These are phyloP conservation scores for Bombyx mandarina DNA, from an alignment of 1,140 invertebrate genomes.

Conservation along the genomic window DNA sequence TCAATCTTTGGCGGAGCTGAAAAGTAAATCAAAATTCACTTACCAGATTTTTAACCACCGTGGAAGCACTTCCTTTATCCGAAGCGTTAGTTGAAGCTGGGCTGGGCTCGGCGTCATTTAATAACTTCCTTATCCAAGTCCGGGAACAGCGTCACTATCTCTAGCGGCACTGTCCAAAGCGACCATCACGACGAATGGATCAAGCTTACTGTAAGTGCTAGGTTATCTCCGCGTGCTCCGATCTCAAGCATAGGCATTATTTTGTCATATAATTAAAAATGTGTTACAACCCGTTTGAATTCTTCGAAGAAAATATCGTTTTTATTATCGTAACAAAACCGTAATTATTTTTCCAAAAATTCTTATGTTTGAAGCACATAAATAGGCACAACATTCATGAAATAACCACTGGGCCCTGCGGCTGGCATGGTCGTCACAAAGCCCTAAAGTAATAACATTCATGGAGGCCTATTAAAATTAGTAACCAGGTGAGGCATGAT, in stretches of 20 bases:
- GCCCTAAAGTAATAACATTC: slow-evolving; percentile 37
- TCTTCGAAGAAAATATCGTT: slow-evolving; percentile 34
- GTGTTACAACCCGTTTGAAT: slow-evolving; percentile 61
- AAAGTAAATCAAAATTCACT: slow-evolving; percentile 47
- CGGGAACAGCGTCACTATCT: slow-evolving; percentile 47
- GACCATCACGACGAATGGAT: slow-evolving; percentile 51
- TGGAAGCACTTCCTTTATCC: slow-evolving; percentile 60
- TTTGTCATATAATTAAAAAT: slow-evolving; percentile 53
- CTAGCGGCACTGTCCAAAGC: slow-evolving; percentile 58
- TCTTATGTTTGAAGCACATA: slow-evolving; percentile 39
- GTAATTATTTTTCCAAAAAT: slow-evolving; percentile 18
- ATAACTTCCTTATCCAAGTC: slow-evolving; percentile 41
- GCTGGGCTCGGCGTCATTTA: slow-evolving; percentile 56
- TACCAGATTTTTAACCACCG: slow-evolving; percentile 50
- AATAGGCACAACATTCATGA: slow-evolving; percentile 35
- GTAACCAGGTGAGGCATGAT: slow-evolving; percentile 58
- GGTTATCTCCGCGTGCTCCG: slow-evolving; percentile 69
- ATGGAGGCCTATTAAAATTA: slow-evolving; percentile 53
- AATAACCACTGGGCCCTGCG: slow-evolving; percentile 35
- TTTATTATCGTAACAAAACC: slow-evolving; percentile 1
- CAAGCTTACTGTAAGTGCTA: slow-evolving; percentile 70
- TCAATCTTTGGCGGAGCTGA: slow-evolving; percentile 61
- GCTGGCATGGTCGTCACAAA: slow-evolving; percentile 57
- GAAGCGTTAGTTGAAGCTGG: slow-evolving; percentile 69
- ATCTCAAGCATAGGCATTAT: slow-evolving; percentile 65